Percentiles rank a stretch among this genome's conserved stretches.
phyloP scores from a whole-genome alignment of 2,797 vertebrate species.

The Neostethus bicornis region DNA sequence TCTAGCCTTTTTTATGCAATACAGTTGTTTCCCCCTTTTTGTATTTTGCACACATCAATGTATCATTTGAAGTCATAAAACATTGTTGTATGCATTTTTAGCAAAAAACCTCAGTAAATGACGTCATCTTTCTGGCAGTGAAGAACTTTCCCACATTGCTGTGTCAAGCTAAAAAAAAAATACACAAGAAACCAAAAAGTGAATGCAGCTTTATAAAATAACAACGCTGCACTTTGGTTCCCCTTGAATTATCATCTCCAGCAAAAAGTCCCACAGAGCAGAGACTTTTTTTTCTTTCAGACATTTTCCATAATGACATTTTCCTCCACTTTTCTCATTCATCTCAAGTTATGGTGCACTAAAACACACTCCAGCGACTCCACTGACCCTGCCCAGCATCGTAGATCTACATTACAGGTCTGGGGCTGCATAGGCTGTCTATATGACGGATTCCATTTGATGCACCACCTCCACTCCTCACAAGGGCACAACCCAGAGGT shows the following conservation, averaged over 20 bases:
- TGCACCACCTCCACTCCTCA: slow-evolving; percentile 22
- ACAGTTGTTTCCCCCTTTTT: no score
- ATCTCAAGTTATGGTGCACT: slow-evolving; percentile 65
- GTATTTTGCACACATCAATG: no score
- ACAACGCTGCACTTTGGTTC: slow-evolving; percentile 1
- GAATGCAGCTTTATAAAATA: neutral
- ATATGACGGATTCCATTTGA: slow-evolving; percentile 54
- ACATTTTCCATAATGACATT: neutral
- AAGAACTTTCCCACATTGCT: no score
- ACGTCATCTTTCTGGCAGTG: no score
- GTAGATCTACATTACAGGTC: slow-evolving; percentile 68
- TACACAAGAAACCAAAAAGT: no score
- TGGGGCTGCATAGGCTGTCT: slow-evolving; percentile 51
- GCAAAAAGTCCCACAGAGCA: slow-evolving; percentile 8
- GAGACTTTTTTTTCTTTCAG: neutral
- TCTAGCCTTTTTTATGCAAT: no score
- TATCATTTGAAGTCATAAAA: no score
- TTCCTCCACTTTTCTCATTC: slow-evolving; percentile 47
- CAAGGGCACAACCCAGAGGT: slow-evolving; percentile 57
- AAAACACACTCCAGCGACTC: slow-evolving; percentile 67
- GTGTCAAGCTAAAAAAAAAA: no score
- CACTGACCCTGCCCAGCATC: slow-evolving; percentile 62
- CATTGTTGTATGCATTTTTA: no score
- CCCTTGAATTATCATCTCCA: slow-evolving; percentile 9
- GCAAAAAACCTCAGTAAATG: no score